Evolutionary conservation across 2,797 vertebrate genomes (phyloP).

Genomic region (Cirrhinus mrigala): DNA sequence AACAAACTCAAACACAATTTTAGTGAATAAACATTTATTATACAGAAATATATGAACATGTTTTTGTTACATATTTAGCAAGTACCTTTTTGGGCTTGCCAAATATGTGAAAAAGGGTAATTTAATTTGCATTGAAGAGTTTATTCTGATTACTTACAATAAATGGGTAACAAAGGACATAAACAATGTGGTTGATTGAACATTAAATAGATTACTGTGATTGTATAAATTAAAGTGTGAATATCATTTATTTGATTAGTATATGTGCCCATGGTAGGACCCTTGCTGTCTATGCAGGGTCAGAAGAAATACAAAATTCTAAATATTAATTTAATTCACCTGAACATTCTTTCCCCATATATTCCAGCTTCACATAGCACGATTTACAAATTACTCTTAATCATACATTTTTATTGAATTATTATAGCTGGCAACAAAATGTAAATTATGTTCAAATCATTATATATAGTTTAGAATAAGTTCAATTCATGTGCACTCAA

Average conservation of each 20-base stretch:
- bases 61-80: not conserved
- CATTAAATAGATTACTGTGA: not conserved
- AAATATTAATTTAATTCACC: no score
- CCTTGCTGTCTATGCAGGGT: no score
- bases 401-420: constrained; percentile 76
- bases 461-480: not conserved
- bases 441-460: constrained; percentile 68
- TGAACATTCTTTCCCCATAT: no score
- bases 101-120: not conserved
- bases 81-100: not conserved
- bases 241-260: not conserved
- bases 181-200: not conserved
- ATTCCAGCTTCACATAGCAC: constrained; percentile 74
- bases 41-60: not conserved
- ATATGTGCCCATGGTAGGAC: no score
- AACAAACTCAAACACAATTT: not conserved
- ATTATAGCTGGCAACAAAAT: constrained; percentile 83
- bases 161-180: not conserved
- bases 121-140: not conserved
- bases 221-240: not conserved
- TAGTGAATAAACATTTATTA: constrained; percentile 14
- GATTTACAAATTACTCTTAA: constrained; percentile 83
- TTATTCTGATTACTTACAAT: not conserved
- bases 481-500: not conserved
- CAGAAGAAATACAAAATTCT: no score